Evolutionary conservation across 1,140 invertebrate genomes (phyloP).

Genomic region (Diabrotica virgifera): DNA sequence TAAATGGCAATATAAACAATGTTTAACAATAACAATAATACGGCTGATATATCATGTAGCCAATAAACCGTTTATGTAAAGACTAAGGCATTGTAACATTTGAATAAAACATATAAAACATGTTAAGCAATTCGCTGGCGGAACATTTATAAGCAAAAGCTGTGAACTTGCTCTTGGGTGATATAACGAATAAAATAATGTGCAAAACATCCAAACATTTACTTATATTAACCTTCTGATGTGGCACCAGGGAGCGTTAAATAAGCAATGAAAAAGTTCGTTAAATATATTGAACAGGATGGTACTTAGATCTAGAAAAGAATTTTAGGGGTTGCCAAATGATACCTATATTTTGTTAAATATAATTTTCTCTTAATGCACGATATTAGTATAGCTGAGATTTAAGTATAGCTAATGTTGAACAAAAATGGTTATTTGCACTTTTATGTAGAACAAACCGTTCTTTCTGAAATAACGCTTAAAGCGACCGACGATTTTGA

Average conservation of each 20-base stretch:
- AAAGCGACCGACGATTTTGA: too few species aligned
- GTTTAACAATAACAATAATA: too few species aligned
- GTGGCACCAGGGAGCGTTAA: not conserved
- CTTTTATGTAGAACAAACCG: too few species aligned
- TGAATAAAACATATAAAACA: not conserved
- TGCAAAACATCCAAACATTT: not conserved
- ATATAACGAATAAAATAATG: not conserved
- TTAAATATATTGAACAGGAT: not conserved
- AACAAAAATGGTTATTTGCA: too few species aligned
- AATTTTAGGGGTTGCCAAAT: not conserved
- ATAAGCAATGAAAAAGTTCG: not conserved
- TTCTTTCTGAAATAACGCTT: too few species aligned
- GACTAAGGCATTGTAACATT: not conserved
- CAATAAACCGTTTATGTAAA: not conserved
- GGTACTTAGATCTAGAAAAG: not conserved
- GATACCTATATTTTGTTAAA: not conserved
- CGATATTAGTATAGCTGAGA: too few species aligned
- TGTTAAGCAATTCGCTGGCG: not conserved
- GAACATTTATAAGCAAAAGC: not conserved
- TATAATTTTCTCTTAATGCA: too few species aligned
- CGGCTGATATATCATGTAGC: too few species aligned
- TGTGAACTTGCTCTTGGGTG: not conserved
- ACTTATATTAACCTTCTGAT: not conserved
- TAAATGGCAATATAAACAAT: too few species aligned
- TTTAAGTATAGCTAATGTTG: too few species aligned